Conservation (phyloP, 2,797 vertebrate genomes). For the Anisognathus igniventris region DNA sequence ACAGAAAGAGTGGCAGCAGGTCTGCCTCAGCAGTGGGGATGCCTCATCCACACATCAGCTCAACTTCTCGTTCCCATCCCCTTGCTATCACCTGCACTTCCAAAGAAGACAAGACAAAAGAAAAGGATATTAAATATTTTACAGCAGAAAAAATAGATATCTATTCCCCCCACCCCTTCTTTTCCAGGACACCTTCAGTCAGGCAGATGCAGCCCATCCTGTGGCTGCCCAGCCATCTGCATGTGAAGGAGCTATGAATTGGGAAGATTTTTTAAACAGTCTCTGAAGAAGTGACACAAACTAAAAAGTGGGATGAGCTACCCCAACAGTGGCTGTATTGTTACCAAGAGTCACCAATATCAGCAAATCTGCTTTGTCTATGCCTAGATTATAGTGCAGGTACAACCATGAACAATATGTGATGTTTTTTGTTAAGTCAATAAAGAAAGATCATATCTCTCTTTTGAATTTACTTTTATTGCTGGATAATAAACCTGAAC, state of each 20-base stretch:
- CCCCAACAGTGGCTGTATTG: neutral
- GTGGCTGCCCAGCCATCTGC: neutral
- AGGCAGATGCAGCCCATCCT: neutral
- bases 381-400: neutral
- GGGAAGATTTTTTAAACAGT: neutral
- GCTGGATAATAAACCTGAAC: neutral
- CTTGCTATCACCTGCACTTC: neutral
- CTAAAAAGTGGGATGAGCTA: neutral
- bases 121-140: neutral
- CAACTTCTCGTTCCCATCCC: neutral
- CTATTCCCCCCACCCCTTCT: fast-evolving
- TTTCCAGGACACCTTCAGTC: neutral
- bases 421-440: neutral
- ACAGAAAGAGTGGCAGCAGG: neutral
- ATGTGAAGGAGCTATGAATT: neutral
- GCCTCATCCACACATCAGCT: neutral
- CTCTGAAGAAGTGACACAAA: neutral
- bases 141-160: neutral
- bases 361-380: neutral
- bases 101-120: neutral
- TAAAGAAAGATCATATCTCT: neutral
- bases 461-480: constrained; percentile 10
- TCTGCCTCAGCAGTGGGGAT: neutral
- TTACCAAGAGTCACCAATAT: neutral
- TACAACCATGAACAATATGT: neutral